phyloP scores from a whole-genome alignment of 2,797 vertebrate species.

The Gallinago stenura region DNA sequence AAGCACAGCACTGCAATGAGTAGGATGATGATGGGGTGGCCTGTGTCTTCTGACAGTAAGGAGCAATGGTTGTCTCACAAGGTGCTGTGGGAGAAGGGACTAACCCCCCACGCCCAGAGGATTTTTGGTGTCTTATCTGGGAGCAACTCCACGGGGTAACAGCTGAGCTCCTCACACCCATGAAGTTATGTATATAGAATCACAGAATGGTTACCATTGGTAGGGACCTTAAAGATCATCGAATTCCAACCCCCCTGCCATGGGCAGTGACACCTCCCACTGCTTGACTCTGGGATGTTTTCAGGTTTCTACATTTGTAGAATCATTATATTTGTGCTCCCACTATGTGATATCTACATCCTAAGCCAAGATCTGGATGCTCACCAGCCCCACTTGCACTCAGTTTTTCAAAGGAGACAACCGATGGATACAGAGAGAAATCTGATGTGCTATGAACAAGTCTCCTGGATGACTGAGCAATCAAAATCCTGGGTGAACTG shows the following conservation, averaged over 20 bases:
- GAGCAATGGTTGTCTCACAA: background rate
- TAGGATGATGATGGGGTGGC: rapidly evolving
- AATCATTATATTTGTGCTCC: background rate
- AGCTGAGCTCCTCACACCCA: background rate
- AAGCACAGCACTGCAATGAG: background rate
- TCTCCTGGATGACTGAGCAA: background rate
- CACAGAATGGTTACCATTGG: too few relatives aligned
- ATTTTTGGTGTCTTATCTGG: background rate
- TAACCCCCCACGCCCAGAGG: background rate
- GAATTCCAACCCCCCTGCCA: too few relatives aligned
- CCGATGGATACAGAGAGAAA: background rate
- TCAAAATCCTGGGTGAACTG: background rate
- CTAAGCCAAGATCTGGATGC: background rate
- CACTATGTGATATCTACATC: background rate
- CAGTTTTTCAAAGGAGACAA: background rate
- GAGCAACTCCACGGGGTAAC: background rate
- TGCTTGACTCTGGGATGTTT: background rate
- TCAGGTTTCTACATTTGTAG: background rate
- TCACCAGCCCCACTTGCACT: background rate
- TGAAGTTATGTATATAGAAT: background rate
- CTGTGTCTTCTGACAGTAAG: background rate
- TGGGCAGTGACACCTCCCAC: too few relatives aligned
- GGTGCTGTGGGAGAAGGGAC: rapidly evolving
- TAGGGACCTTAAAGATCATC: too few relatives aligned
- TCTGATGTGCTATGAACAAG: background rate